Percentiles rank a stretch among this genome's conserved stretches.
Evolutionary conservation across 2,113 vertebrate genomes (phyloP).

Genomic region (Sinocyclocheilus rhinocerous): DNA sequence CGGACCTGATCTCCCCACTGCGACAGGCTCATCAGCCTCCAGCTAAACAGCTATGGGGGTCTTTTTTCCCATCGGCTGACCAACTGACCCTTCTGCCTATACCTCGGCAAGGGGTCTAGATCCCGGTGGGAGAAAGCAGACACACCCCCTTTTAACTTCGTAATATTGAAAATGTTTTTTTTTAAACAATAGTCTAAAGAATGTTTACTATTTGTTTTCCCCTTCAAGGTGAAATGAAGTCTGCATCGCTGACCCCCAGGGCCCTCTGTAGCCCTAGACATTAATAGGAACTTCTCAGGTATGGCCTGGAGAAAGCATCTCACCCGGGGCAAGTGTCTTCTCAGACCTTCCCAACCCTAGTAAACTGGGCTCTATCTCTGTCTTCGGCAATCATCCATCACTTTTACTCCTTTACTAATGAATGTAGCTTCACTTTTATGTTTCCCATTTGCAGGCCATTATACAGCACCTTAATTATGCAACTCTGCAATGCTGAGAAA

Average conservation of each 20-base stretch:
- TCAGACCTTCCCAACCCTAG: slow-evolving; percentile 15
- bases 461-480: background rate
- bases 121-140: background rate
- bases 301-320: slow-evolving; percentile 60
- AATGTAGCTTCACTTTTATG: slow-evolving; percentile 23
- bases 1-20: slow-evolving; percentile 69
- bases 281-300: slow-evolving; percentile 35
- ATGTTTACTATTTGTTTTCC: background rate
- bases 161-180: background rate
- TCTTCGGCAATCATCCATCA: slow-evolving; percentile 48
- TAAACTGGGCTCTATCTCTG: slow-evolving; percentile 42
- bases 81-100: slow-evolving; percentile 36
- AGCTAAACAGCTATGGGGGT: slow-evolving; percentile 63
- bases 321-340: slow-evolving; percentile 53
- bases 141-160: background rate
- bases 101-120: background rate
- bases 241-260: background rate
- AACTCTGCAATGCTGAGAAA: background rate
- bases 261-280: background rate
- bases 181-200: background rate
- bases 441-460: slow-evolving; percentile 35
- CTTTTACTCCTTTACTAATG: slow-evolving; percentile 44
- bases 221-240: slow-evolving; percentile 13
- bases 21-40: slow-evolving; percentile 67
- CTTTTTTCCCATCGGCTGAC: slow-evolving; percentile 58